Percentiles rank a stretch among this genome's conserved stretches.
phyloP scores from a whole-genome alignment of 2,113 vertebrate genomes.

The Trogon surrucura region DNA sequence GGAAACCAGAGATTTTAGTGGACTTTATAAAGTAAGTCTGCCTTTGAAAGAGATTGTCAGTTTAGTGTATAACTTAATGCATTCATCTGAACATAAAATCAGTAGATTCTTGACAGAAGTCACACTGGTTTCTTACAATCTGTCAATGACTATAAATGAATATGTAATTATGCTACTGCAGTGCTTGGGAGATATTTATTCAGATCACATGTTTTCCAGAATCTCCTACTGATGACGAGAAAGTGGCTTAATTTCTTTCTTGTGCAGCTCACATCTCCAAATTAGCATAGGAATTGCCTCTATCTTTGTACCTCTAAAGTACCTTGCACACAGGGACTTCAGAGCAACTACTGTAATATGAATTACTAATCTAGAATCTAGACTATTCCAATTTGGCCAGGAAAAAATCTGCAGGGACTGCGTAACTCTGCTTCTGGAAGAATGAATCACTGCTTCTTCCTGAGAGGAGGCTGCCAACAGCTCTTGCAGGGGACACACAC shows the following conservation, averaged over 20 bases:
- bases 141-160: background rate
- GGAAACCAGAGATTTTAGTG: background rate
- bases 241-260: background rate
- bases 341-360: background rate
- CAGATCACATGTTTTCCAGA: background rate
- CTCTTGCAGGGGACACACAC: background rate
- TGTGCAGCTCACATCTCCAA: background rate
- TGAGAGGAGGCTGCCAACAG: slow-evolving; percentile 31
- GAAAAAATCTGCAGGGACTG: background rate
- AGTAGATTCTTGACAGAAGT: background rate
- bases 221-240: background rate
- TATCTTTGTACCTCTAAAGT: background rate
- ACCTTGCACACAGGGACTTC: background rate
- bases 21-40: background rate
- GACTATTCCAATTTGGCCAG: slow-evolving; percentile 7
- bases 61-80: background rate
- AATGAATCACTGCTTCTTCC: slow-evolving; percentile 43
- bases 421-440: background rate
- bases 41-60: background rate
- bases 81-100: background rate
- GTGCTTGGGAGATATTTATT: background rate
- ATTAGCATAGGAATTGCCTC: background rate
- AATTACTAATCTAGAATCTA: slow-evolving; percentile 21
- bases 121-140: background rate
- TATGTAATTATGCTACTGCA: background rate